A percentile compares a stretch with the other conserved stretches of the same genome.
Evolutionary conservation across 2,797 vertebrate genomes (phyloP).

Genomic region (Esox lucius): DNA sequence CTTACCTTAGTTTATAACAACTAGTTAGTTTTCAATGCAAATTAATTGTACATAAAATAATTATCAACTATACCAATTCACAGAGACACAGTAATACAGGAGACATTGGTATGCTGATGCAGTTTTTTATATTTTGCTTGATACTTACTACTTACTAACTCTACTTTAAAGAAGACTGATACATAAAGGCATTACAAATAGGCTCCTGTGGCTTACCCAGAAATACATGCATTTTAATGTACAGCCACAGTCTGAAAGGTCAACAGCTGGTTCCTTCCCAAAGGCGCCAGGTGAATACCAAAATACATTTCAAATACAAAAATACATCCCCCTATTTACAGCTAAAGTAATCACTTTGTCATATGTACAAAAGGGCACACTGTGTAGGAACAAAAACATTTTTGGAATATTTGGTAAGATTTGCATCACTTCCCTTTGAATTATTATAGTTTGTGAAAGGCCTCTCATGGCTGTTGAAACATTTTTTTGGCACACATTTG

Average conservation of each 20-base stretch:
- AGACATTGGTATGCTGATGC: constrained; percentile 46
- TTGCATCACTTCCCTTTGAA: not conserved
- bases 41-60: not conserved
- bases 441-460: no score
- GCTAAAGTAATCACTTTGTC: constrained; percentile 40
- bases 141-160: constrained; percentile 48
- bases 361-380: constrained; percentile 52
- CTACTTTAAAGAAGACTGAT: constrained; percentile 34
- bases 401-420: constrained; percentile 14
- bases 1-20: not conserved
- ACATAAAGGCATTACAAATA: constrained; percentile 27
- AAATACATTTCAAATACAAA: constrained; percentile 55
- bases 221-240: constrained; percentile 38
- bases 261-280: constrained; percentile 26
- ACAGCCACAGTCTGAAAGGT: constrained; percentile 37
- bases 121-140: constrained; percentile 60
- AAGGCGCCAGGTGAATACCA: constrained; percentile 40
- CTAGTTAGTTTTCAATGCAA: not conserved
- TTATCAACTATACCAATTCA: not conserved
- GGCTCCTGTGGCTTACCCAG: constrained; percentile 31
- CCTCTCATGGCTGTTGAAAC: no score
- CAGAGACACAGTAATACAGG: constrained; percentile 13
- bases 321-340: constrained; percentile 59
- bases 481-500: not conserved
- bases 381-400: constrained; percentile 27